Conservation (phyloP, 1,140 invertebrate species). For the Mya arenaria region DNA sequence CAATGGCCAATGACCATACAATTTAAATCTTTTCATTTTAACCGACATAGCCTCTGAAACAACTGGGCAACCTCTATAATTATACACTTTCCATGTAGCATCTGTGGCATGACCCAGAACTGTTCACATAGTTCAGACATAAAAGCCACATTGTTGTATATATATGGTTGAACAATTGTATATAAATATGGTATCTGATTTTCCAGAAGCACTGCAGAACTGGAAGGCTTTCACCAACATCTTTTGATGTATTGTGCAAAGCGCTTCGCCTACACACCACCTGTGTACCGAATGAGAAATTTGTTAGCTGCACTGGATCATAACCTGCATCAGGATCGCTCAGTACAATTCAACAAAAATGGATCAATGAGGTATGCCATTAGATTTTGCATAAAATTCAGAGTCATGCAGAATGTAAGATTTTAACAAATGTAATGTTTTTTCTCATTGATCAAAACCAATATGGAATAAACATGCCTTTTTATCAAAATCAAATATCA, state of each 20-base stretch:
- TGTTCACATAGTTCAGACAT: no score
- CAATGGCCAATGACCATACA: not conserved
- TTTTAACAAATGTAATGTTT: no score
- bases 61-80: no score
- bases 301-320: conserved; percentile 9
- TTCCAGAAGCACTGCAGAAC: conserved; percentile 32
- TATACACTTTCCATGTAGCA: no score
- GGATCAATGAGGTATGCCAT: not conserved
- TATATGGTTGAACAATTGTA: no score
- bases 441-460: no score
- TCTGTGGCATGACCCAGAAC: no score
- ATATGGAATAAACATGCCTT: no score
- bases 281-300: conserved; percentile 25
- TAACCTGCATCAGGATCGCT: not conserved
- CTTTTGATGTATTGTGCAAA: conserved; percentile 26
- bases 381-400: no score
- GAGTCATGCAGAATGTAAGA: no score
- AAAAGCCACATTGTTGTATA: no score
- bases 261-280: conserved; percentile 21
- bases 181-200: not conserved
- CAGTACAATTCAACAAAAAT: conserved; percentile 1
- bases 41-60: not conserved
- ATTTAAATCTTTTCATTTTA: not conserved
- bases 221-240: conserved; percentile 15
- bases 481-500: no score